Evolutionary conservation across 2,888 invertebrate genomes (phyloP), one percentile per base, ranked within the genome.

Genomic region (Drosophila subquinaria): DNA sequence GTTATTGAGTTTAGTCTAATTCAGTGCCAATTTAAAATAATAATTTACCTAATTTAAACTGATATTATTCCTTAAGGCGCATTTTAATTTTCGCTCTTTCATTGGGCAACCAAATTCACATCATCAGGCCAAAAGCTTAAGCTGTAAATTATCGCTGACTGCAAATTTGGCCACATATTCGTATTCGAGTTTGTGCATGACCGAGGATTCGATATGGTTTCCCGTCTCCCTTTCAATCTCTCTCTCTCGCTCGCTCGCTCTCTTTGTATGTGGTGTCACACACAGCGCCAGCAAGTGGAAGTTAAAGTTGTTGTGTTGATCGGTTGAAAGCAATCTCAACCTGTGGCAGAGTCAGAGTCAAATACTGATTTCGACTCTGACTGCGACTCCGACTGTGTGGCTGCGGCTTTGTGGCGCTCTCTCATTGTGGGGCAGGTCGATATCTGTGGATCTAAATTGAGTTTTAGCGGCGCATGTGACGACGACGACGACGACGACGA

Each of bases 401-500:
- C 42, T 53, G 42, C 61, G 59, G 73, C 66, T 63, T 65, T 50
- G 40, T 55, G 62, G 63, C 59, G 52, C 62, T 63, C 47, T 72
- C 79, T 62, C 69, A 73, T 70, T 82, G 82, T 73, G 76, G 65
- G 82, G 78, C 88, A 69, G 73, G 76, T 69, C 79, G 73, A 78
- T 86, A 86, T 86, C 86, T 73, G 64, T 51, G 73, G 61, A 86
- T 86, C 86, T 86, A 86, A 90, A 86, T 86, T 86, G 89, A 90
- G 90, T 90, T 90, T 90, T 81, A 74, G 90, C 89, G 88, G 90
- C 84, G 85, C 85, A 85, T 90, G 87, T 89, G 84, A 84, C 88
- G 88, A 57, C 73, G 62, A 61, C 20, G 20, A 57, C 73, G 62
- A 61, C 20, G 20, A 3, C 35, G 38, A 45, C 38, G 56, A 48